Conservation (phyloP, 2,797 vertebrate species). For the Heteromormyrus szaboi region DNA sequence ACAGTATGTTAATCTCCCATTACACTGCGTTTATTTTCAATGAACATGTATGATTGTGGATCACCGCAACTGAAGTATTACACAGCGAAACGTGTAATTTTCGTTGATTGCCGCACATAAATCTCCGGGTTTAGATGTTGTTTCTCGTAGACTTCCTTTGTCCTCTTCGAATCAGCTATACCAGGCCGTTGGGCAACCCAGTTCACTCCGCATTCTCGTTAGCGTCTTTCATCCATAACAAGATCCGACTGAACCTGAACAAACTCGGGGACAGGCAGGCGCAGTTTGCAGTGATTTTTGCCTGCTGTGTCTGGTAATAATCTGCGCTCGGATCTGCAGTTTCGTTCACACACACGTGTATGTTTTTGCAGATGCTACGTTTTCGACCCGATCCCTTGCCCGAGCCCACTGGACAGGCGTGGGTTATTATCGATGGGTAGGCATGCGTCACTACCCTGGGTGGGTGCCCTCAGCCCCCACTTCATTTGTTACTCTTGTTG, state of each 20-base stretch:
- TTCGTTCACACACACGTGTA: not conserved
- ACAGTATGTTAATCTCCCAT: conserved; percentile 2
- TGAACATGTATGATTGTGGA: not conserved
- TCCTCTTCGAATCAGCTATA: not conserved
- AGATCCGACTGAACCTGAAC: not conserved
- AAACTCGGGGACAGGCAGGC: not conserved
- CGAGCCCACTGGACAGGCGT: not conserved
- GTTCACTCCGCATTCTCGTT: not conserved
- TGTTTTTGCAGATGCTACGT: not conserved
- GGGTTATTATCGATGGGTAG: not conserved
- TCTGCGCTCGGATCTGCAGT: not conserved
- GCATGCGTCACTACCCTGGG: not conserved
- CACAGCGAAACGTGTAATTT: conserved; percentile 6
- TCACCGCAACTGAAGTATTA: conserved; percentile 10
- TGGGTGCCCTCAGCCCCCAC: not conserved
- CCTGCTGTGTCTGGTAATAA: not conserved
- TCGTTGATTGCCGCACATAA: not conserved
- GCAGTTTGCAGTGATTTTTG: not conserved
- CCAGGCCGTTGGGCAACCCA: not conserved
- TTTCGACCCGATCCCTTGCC: not conserved
- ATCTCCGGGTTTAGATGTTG: not conserved
- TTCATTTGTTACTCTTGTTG: not conserved
- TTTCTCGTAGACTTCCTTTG: not conserved
- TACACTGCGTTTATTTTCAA: not conserved
- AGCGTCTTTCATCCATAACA: not conserved